These are phyloP conservation scores for Pterostichus madidus DNA, from an alignment of 2,888 invertebrate genomes.

Conservation along the genomic window DNA sequence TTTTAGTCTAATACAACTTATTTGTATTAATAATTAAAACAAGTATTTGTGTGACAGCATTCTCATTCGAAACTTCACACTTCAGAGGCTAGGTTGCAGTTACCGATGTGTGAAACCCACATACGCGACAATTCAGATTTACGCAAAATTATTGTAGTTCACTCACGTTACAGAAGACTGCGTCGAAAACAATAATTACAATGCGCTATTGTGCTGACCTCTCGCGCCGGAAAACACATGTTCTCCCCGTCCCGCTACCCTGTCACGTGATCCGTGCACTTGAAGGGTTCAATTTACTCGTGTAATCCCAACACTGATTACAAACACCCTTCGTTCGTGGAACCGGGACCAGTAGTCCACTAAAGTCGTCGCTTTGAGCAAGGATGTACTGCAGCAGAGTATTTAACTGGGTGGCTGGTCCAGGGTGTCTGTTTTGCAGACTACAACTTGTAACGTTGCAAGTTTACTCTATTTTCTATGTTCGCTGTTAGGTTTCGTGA, in stretches of 20 bases:
- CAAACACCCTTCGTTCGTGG: slow-evolving; percentile 55
- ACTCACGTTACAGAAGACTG: neutral
- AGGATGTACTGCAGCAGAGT: too few relatives aligned
- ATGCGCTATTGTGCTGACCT: slow-evolving; percentile 5
- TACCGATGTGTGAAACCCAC: neutral
- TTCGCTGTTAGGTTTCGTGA: too few relatives aligned
- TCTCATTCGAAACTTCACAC: too few relatives aligned
- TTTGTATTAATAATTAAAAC: too few relatives aligned
- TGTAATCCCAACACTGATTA: slow-evolving; percentile 69
- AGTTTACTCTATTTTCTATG: too few relatives aligned
- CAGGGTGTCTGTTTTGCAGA: too few relatives aligned
- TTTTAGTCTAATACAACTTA: too few relatives aligned
- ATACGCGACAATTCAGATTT: neutral
- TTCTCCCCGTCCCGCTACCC: neutral
- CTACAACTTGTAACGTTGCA: too few relatives aligned
- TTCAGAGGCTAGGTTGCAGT: neutral
- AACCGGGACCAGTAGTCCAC: too few relatives aligned
- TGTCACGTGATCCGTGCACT: slow-evolving; percentile 58
- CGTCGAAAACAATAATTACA: slow-evolving; percentile 35
- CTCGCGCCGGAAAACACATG: slow-evolving; percentile 18
- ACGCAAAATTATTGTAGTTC: slow-evolving; percentile 2
- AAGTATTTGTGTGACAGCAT: too few relatives aligned
- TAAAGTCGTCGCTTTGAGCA: too few relatives aligned
- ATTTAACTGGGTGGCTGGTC: too few relatives aligned
- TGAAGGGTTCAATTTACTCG: slow-evolving; percentile 69